Conservation (phyloP, 53 echinoderm and acorn worm genomes). For the Echinometra lucunter region DNA sequence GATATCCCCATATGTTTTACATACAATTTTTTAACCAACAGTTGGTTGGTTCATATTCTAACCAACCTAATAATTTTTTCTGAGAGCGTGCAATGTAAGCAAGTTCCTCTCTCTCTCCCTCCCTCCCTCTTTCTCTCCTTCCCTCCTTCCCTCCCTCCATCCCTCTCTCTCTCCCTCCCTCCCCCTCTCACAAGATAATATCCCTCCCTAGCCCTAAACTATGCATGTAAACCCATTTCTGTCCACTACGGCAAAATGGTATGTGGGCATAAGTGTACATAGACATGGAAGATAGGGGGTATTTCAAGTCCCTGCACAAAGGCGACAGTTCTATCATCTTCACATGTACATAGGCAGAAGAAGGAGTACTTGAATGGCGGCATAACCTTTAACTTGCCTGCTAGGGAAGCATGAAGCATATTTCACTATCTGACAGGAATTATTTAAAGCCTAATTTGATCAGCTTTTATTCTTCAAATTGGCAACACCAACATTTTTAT, state of each 20-base stretch:
- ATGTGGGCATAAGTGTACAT: neutral
- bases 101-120: neutral
- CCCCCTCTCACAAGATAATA: neutral
- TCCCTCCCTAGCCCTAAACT: too few species aligned
- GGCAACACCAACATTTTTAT: too few species aligned
- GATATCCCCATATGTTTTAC: too few species aligned
- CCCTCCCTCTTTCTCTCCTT: neutral
- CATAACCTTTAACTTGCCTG: neutral
- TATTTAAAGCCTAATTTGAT: too few species aligned
- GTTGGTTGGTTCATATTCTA: too few species aligned
- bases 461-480: too few species aligned
- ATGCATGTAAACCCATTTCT: neutral
- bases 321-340: neutral
- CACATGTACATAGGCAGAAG: neutral
- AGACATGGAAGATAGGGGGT: too few species aligned
- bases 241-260: too few species aligned
- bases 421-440: neutral
- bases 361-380: neutral
- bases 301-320: neutral
- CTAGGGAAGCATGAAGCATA: neutral
- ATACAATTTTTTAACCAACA: too few species aligned
- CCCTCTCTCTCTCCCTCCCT: neutral
- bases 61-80: too few species aligned
- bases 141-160: too few species aligned
- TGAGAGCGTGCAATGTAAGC: too few species aligned